Conservation (phyloP, 2,113 vertebrate genomes). For the Zosterops hypoxanthus region DNA sequence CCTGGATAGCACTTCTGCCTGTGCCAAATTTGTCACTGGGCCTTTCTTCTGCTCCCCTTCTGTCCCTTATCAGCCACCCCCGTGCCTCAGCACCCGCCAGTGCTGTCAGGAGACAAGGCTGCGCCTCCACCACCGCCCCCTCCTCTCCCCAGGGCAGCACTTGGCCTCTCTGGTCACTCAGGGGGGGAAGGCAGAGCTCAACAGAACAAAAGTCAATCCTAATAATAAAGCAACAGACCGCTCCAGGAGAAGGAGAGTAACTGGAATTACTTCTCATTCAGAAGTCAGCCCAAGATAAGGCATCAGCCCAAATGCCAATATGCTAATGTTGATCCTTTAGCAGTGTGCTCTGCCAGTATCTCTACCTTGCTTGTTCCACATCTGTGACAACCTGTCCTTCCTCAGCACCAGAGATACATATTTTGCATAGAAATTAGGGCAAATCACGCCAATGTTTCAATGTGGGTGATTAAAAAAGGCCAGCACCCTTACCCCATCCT, state of each 20-base stretch:
- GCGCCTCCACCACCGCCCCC: accelerated
- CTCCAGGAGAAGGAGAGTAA: not conserved
- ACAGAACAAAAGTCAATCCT: not conserved
- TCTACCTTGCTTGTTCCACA: not conserved
- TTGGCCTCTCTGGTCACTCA: not conserved
- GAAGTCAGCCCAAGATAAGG: not conserved
- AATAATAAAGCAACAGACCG: not conserved
- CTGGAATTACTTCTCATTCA: constrained; percentile 38
- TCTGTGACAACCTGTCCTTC: constrained; percentile 32
- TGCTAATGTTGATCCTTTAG: constrained; percentile 17
- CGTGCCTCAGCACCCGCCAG: accelerated
- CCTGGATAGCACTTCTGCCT: not conserved
- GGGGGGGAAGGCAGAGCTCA: not conserved
- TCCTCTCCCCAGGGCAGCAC: not conserved
- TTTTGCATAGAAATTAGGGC: not conserved
- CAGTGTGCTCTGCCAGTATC: not conserved
- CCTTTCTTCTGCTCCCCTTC: constrained; percentile 37
- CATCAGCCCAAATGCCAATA: constrained; percentile 36
- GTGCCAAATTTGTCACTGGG: not conserved
- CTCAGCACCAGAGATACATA: constrained; percentile 5
- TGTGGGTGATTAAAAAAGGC: not conserved
- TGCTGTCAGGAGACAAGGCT: constrained; percentile 27
- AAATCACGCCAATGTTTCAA: not conserved
- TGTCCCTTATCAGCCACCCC: constrained; percentile 3
- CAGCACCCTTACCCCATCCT: not conserved